Percentiles rank a stretch among this genome's conserved stretches.
These are phyloP conservation scores for Vidua chalybeata DNA, from an alignment of 2,113 vertebrate genomes.

Conservation along the genomic window DNA sequence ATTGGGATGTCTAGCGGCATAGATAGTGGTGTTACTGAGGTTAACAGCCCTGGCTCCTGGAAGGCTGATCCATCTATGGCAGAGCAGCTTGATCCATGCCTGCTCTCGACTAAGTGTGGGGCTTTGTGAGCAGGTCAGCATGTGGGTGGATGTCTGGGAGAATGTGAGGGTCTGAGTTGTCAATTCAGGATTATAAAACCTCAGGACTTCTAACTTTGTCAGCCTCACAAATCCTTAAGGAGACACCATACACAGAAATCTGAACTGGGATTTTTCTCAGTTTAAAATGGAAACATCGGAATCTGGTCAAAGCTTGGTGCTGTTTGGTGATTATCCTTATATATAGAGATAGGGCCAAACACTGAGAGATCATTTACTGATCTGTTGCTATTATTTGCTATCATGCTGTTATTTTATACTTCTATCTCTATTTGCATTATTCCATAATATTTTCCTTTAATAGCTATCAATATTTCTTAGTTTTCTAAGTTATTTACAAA, in stretches of 20 bases:
- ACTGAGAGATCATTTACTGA: background rate
- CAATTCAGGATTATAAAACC: background rate
- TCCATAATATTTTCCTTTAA: background rate
- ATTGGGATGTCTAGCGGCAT: background rate
- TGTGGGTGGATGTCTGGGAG: background rate
- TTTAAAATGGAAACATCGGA: background rate
- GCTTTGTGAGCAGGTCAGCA: accelerated
- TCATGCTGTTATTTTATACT: background rate
- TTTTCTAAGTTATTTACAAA: background rate
- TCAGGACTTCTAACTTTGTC: background rate
- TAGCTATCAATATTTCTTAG: background rate
- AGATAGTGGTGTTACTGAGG: background rate
- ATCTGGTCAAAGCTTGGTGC: background rate
- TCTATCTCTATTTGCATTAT: background rate
- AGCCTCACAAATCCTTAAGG: background rate
- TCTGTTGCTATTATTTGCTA: background rate
- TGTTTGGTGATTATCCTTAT: background rate
- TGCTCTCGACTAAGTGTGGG: background rate
- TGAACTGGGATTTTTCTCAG: background rate
- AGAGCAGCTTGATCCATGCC: background rate
- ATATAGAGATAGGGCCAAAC: background rate
- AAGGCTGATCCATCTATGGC: background rate
- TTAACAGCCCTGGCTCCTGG: background rate
- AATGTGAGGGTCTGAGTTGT: background rate
- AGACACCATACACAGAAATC: background rate